A percentile compares a stretch with the other conserved stretches of the same genome.
Evolutionary conservation across 2,888 invertebrate species (phyloP).

Genomic region (Sympetrum striolatum): DNA sequence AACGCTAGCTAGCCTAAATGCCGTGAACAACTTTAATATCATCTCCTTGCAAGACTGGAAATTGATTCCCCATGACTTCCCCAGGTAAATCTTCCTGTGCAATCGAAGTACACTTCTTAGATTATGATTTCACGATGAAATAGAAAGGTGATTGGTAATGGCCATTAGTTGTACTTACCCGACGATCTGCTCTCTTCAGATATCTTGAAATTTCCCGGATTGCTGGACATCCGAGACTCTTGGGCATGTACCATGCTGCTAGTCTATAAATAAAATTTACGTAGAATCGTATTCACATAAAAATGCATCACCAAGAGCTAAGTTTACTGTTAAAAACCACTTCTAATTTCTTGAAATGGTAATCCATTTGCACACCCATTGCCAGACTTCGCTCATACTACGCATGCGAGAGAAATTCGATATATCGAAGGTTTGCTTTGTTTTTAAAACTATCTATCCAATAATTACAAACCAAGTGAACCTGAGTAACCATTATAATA

Average conservation of each 20-base stretch:
- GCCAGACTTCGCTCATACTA: background rate
- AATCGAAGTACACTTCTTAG: background rate
- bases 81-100: background rate
- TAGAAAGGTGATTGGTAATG: background rate
- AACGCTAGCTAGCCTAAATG: background rate
- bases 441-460: background rate
- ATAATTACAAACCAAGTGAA: background rate
- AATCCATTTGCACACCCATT: background rate
- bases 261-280: slow-evolving; percentile 11
- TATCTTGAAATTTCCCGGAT: slow-evolving; percentile 45
- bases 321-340: background rate
- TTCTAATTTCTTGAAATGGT: background rate
- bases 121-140: background rate
- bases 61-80: background rate
- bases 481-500: too few species aligned
- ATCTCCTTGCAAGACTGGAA: background rate
- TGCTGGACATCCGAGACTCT: slow-evolving; percentile 47
- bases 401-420: slow-evolving; percentile 15
- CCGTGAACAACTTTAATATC: background rate
- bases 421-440: background rate
- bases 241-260: slow-evolving; percentile 47
- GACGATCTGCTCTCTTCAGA: slow-evolving; percentile 43
- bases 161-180: slow-evolving; percentile 47
- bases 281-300: background rate
- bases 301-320: background rate